A percentile compares a stretch with the other conserved stretches of the same genome.
Conservation (phyloP, 2,888 invertebrate species). For the Diachrysia chrysitis region DNA sequence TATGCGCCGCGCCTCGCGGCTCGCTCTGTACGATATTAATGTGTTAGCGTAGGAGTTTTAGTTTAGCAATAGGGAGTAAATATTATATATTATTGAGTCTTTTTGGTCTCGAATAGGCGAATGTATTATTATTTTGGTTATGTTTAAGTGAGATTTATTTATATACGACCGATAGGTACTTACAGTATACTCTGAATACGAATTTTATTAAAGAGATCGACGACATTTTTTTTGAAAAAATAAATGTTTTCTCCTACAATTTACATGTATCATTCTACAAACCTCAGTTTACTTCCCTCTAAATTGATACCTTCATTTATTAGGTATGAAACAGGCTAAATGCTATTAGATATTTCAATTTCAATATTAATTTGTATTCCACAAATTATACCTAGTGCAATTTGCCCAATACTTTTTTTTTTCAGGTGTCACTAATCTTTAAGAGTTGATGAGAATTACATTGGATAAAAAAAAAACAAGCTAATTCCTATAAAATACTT, state of each 20-base stretch:
- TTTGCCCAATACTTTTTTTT: no score
- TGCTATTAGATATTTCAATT: no score
- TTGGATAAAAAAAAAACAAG: slow-evolving; percentile 9
- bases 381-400: no score
- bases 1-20: slow-evolving; percentile 62
- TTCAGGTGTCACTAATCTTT: no score
- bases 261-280: slow-evolving; percentile 42
- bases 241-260: slow-evolving; percentile 86
- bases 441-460: no score
- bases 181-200: slow-evolving; percentile 88
- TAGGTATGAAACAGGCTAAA: no score
- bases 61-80: slow-evolving; percentile 71
- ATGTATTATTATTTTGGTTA: slow-evolving; percentile 87
- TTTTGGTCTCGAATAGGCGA: slow-evolving; percentile 86
- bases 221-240: slow-evolving; percentile 84
- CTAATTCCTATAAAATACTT: slow-evolving; percentile 47
- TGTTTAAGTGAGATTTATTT: slow-evolving; percentile 89
- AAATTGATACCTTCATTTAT: no score
- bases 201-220: slow-evolving; percentile 85
- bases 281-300: not conserved
- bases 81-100: slow-evolving; percentile 77
- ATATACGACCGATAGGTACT: slow-evolving; percentile 87
- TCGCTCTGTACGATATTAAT: slow-evolving; percentile 77
- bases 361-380: no score
- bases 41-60: slow-evolving; percentile 64